Evolutionary conservation across 2,797 vertebrate species (phyloP).

Genomic region (Psittacula derbiana): DNA sequence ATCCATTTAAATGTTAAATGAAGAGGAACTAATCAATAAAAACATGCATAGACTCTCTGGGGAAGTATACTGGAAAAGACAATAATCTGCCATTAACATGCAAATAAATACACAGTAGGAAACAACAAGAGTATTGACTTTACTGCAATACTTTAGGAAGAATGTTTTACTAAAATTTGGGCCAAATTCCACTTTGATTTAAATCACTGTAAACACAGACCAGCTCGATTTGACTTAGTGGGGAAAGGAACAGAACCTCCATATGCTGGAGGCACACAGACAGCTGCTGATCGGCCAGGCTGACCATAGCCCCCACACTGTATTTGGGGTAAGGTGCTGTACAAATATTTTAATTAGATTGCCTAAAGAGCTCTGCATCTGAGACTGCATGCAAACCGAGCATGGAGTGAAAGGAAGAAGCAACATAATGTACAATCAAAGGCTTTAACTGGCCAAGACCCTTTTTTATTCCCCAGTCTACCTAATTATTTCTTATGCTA

Average conservation of each 20-base stretch:
- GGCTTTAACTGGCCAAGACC: neutral
- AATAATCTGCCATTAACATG: constrained; percentile 55
- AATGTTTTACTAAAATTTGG: neutral
- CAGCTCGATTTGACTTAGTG: neutral
- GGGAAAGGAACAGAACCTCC: neutral
- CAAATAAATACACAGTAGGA: constrained; percentile 63
- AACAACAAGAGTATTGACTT: constrained; percentile 9
- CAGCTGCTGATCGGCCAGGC: neutral
- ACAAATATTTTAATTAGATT: neutral
- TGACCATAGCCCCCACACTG: neutral
- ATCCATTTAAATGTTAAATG: constrained; percentile 67
- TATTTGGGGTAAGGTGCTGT: neutral
- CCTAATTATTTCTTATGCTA: neutral
- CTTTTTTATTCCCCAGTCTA: neutral
- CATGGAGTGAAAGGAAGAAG: neutral
- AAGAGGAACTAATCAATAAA: constrained; percentile 72
- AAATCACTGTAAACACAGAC: neutral
- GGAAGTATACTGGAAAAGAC: constrained; percentile 27
- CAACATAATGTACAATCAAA: neutral
- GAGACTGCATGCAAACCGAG: neutral
- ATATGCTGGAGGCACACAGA: neutral
- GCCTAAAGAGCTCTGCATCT: neutral
- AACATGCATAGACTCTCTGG: constrained; percentile 39
- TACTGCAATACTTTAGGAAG: neutral
- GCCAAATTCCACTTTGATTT: constrained; percentile 30